phyloP scores from a whole-genome alignment of 35 echinoderm and acorn worm species.

The Patiria miniata region DNA sequence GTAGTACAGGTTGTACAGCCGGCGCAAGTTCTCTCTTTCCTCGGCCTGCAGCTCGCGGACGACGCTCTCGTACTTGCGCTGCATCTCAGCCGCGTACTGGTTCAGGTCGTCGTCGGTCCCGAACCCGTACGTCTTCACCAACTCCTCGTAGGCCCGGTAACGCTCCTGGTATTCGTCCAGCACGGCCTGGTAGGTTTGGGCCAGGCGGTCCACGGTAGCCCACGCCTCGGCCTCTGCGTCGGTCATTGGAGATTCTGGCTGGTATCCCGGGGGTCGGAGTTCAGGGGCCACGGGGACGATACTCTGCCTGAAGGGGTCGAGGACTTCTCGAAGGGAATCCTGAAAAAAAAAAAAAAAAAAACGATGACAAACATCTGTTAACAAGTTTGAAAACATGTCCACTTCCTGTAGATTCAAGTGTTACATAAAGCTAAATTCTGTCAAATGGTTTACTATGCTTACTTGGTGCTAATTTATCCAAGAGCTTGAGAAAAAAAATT shows the following conservation, averaged over 20 bases:
- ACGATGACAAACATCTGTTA: no score
- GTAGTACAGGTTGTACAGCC: constrained; percentile 10
- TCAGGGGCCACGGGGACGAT: background rate
- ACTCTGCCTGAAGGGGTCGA: background rate
- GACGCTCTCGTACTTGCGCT: background rate
- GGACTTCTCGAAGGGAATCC: constrained; percentile 15
- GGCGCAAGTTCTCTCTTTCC: background rate
- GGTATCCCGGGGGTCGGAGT: background rate
- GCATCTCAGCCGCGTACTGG: background rate
- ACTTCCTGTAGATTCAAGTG: no score
- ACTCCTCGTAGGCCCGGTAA: background rate
- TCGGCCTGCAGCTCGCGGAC: background rate
- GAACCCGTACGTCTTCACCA: background rate
- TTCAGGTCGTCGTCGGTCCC: background rate
- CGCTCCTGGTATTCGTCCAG: background rate
- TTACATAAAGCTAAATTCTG: no score
- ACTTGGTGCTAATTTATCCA: no score
- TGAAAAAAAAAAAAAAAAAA: background rate
- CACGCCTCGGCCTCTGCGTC: background rate
- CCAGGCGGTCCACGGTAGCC: background rate
- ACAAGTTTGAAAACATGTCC: no score
- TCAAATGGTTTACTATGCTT: no score
- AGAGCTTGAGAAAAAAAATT: no score
- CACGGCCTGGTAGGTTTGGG: background rate
- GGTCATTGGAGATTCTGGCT: background rate